Conservation (phyloP, 1,140 invertebrate genomes). For the Rhagoletis pomonella region DNA sequence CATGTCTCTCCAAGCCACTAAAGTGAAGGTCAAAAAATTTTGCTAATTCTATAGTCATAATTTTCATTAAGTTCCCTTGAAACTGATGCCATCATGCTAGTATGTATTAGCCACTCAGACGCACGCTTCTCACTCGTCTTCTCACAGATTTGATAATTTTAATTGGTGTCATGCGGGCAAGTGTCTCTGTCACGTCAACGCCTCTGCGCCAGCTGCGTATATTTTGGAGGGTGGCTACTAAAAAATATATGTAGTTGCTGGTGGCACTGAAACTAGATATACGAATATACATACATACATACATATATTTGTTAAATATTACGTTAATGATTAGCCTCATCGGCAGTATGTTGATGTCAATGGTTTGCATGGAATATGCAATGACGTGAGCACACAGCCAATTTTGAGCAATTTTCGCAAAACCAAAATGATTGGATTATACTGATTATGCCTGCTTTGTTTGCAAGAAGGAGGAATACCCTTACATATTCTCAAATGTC, state of each 20-base stretch:
- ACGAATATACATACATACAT: neutral
- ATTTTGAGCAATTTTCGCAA: neutral
- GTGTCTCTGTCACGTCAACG: constrained; percentile 26
- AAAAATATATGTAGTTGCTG: constrained; percentile 4
- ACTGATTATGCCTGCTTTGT: no score
- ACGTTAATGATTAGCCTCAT: neutral
- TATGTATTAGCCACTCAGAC: neutral
- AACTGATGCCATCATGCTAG: neutral
- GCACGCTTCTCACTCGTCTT: neutral
- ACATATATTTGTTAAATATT: neutral
- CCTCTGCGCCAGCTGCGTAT: neutral
- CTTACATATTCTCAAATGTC: no score
- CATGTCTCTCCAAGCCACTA: neutral
- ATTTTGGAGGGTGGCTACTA: constrained; percentile 17
- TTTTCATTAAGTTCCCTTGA: constrained; percentile 28
- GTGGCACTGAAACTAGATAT: neutral
- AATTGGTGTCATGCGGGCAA: constrained; percentile 35
- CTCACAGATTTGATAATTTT: constrained; percentile 49
- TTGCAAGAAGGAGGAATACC: no score
- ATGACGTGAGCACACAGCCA: constrained; percentile 2
- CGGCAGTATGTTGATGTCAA: no score
- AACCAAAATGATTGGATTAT: no score
- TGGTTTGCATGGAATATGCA: neutral
- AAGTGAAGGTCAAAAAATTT: constrained; percentile 8
- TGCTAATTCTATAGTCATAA: constrained; percentile 27